phyloP scores from a whole-genome alignment of 2,888 invertebrate species.

The Mamestra brassicae region DNA sequence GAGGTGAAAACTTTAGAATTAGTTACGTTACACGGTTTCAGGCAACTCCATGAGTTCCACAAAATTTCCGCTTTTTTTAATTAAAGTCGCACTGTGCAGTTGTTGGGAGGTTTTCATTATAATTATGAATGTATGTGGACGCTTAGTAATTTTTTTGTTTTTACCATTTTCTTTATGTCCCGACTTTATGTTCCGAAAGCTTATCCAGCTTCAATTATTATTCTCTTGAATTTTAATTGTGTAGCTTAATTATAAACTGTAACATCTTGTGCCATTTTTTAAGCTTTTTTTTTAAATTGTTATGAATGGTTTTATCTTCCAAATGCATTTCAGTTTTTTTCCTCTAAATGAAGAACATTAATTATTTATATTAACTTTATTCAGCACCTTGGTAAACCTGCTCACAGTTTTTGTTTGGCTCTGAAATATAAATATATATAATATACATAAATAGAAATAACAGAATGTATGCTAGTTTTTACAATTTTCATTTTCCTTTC shows the following conservation, averaged over 20 bases:
- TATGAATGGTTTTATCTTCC: background rate
- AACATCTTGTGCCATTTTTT: background rate
- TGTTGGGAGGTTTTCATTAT: conserved; percentile 43
- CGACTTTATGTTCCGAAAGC: conserved; percentile 38
- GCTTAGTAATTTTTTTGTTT: conserved; percentile 33
- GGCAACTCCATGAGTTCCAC: conserved; percentile 20
- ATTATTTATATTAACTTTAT: too few species aligned
- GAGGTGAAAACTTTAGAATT: conserved; percentile 68
- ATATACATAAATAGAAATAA: too few species aligned
- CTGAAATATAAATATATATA: too few species aligned
- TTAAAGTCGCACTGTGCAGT: conserved; percentile 52
- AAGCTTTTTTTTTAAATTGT: background rate
- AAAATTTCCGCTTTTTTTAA: conserved; percentile 19
- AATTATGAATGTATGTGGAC: conserved; percentile 37
- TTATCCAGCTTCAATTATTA: conserved; percentile 36
- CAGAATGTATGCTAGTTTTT: background rate
- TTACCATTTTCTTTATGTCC: conserved; percentile 40
- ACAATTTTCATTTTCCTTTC: background rate
- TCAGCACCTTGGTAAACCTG: background rate
- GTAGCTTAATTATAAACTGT: conserved; percentile 22
- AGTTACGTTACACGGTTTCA: conserved; percentile 54
- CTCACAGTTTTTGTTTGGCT: background rate
- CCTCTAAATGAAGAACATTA: background rate
- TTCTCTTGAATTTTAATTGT: conserved; percentile 36
- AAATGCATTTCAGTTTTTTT: too few species aligned